These are phyloP conservation scores for Sinosuthora webbiana DNA, from an alignment of 2,113 vertebrate species.

Conservation along the genomic window DNA sequence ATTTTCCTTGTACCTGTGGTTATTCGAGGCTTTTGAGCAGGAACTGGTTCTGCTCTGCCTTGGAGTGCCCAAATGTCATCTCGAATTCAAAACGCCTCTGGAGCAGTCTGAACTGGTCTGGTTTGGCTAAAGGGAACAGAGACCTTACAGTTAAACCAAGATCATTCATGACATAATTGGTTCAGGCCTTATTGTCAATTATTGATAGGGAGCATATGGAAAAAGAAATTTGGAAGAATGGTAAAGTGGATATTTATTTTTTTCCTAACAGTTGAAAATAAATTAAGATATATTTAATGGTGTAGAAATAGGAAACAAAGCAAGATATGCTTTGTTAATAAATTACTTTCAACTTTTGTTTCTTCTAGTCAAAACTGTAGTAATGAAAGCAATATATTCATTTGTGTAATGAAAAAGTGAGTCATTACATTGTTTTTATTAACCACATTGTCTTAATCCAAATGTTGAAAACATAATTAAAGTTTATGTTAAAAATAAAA, in stretches of 20 bases:
- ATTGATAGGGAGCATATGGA: not conserved
- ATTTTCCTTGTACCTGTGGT: not conserved
- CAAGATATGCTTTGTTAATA: not conserved
- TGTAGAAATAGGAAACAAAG: not conserved
- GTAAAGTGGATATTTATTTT: not conserved
- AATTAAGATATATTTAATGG: not conserved
- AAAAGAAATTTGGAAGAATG: not conserved
- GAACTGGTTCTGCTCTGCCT: not conserved
- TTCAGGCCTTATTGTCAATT: not conserved
- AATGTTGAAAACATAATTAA: not conserved
- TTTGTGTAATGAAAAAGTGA: not conserved
- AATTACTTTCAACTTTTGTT: not conserved
- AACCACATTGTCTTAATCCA: not conserved
- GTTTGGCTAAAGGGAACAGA: not conserved
- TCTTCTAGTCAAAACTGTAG: not conserved
- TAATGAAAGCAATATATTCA: not conserved
- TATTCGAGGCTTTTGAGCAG: not conserved
- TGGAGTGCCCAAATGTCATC: not conserved
- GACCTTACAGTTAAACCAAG: not conserved
- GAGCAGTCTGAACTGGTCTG: not conserved
- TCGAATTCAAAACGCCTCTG: not conserved
- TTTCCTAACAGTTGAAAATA: not conserved
- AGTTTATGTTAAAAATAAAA: not conserved
- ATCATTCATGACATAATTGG: not conserved
- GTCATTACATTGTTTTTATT: not conserved